phyloP scores from a whole-genome alignment of 2,888 invertebrate genomes.

The Noctua pronuba region DNA sequence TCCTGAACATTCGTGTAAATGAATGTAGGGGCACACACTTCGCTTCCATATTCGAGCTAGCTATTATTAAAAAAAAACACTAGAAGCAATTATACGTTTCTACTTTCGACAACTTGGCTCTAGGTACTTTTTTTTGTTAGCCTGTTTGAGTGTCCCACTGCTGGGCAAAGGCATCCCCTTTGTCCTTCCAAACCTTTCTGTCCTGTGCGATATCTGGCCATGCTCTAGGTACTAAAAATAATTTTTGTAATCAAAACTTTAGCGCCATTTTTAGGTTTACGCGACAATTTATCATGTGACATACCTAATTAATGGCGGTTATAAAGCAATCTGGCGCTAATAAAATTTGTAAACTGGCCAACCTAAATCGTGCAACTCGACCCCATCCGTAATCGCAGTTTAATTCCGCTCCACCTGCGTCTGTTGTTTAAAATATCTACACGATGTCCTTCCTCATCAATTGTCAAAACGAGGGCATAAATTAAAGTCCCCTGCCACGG shows the following conservation, averaged over 20 bases:
- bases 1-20: background rate
- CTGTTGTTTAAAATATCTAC: slow-evolving; percentile 75
- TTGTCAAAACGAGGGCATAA: slow-evolving; percentile 88
- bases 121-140: no score
- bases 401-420: slow-evolving; percentile 58
- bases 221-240: background rate
- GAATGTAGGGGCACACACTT: background rate
- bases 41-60: background rate
- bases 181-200: no score
- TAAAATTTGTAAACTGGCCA: slow-evolving; percentile 11
- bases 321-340: background rate
- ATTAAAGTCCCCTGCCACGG: slow-evolving; percentile 82
- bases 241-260: background rate
- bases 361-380: slow-evolving; percentile 1
- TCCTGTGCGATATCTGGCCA: no score
- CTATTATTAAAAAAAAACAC: background rate
- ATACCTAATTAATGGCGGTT: background rate
- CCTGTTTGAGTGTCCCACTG: no score
- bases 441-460: slow-evolving; percentile 84
- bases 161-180: no score
- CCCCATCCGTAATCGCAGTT: slow-evolving; percentile 36
- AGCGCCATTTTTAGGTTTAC: background rate
- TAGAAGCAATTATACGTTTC: background rate
- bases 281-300: background rate
- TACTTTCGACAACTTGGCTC: background rate